phyloP scores from a whole-genome alignment of 23 tunicate species.

The Diplosoma virens region DNA sequence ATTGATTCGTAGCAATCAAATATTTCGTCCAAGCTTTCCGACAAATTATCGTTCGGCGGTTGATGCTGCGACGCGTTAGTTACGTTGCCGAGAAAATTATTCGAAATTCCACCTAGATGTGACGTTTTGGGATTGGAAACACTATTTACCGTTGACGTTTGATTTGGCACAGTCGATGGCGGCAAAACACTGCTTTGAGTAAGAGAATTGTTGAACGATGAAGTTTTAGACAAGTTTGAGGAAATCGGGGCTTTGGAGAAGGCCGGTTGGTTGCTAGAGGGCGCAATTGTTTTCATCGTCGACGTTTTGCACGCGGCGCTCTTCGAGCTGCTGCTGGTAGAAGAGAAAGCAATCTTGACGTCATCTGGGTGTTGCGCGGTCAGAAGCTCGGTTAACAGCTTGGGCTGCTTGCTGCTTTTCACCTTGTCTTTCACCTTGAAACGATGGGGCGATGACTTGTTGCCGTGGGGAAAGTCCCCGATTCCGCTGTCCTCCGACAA shows the following conservation, averaged over 20 bases:
- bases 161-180: not conserved
- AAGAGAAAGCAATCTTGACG: not conserved
- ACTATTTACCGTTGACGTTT: not conserved
- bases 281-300: too few species aligned
- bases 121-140: too few species aligned
- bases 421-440: slow-evolving; percentile 24
- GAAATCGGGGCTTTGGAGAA: not conserved
- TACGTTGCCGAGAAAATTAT: not conserved
- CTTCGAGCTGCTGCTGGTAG: not conserved
- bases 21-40: not conserved
- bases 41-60: too few species aligned
- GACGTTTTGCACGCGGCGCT: too few species aligned
- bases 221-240: not conserved
- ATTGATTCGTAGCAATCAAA: slow-evolving; percentile 7
- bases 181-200: not conserved
- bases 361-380: slow-evolving; percentile 6
- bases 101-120: not conserved
- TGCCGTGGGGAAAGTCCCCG: not conserved
- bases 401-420: not conserved
- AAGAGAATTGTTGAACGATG: not conserved
- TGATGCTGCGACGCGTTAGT: not conserved
- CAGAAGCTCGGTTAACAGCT: slow-evolving; percentile 9
- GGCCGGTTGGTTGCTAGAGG: too few species aligned
- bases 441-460: not conserved
- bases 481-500: slow-evolving; percentile 32